A percentile compares a stretch with the other conserved stretches of the same genome.
Evolutionary conservation across 2,888 invertebrate genomes (phyloP).

Genomic region (Leptinotarsa rubiginosa): DNA sequence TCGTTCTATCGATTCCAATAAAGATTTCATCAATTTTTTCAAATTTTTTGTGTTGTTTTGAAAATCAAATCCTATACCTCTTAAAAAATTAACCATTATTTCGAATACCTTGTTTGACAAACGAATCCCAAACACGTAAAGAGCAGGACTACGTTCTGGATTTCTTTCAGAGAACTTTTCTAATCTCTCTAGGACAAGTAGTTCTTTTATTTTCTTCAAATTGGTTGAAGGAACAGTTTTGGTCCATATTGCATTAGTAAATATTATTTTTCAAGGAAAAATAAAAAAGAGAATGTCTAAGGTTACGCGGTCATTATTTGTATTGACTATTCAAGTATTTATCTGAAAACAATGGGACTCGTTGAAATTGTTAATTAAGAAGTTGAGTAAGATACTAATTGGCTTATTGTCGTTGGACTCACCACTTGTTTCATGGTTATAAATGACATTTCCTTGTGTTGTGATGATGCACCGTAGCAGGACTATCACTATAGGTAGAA

Average conservation of each 20-base stretch:
- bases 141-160: neutral
- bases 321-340: slow-evolving; percentile 12
- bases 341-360: slow-evolving; percentile 2
- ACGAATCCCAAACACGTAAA: too few relatives aligned
- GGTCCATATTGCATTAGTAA: neutral
- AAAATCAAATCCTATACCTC: too few relatives aligned
- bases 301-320: slow-evolving; percentile 1
- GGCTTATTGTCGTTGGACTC: slow-evolving; percentile 4
- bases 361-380: neutral
- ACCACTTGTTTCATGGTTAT: slow-evolving; percentile 24
- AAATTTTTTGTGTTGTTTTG: too few relatives aligned
- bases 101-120: too few relatives aligned
- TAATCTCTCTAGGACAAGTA: neutral
- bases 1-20: too few relatives aligned
- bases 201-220: too few relatives aligned
- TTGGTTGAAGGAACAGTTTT: neutral
- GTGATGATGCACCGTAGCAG: neutral
- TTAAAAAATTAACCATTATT: too few relatives aligned
- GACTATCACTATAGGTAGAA: slow-evolving; percentile 17
- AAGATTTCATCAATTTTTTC: too few relatives aligned
- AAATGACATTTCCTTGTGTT: slow-evolving; percentile 23
- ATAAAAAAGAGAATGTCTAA: neutral
- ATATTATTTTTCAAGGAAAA: neutral
- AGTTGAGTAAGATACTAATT: slow-evolving; percentile 17
- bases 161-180: neutral